A percentile compares a stretch with the other conserved stretches of the same genome.
Evolutionary conservation across 2,797 vertebrate species (phyloP).

Genomic region (Austrolebias charrua): DNA sequence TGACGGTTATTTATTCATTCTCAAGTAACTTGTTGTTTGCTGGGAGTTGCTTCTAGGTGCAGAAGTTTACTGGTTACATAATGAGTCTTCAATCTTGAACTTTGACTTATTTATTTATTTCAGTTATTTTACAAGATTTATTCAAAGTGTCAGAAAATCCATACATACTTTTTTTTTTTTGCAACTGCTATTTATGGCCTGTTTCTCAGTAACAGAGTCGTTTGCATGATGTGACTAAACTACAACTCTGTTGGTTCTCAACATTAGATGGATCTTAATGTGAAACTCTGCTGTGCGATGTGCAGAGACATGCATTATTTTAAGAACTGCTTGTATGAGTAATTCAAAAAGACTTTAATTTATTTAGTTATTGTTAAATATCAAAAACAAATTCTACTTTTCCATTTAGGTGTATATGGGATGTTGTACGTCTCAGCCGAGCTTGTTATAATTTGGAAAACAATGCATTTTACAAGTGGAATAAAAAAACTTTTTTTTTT

Average conservation of each 20-base stretch:
- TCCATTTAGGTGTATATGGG: neutral
- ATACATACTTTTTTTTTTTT: too few species aligned
- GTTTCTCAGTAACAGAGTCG: too few species aligned
- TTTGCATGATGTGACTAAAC: too few species aligned
- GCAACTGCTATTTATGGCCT: too few species aligned
- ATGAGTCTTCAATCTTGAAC: conserved; percentile 7
- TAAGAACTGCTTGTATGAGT: neutral
- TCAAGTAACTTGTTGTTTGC: conserved; percentile 2
- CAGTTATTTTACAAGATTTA: neutral
- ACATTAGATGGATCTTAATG: too few species aligned
- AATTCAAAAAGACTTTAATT: neutral
- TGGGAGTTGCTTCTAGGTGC: neutral
- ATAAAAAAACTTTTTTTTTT: conserved; percentile 25
- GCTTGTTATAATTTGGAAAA: conserved; percentile 21
- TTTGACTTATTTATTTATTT: conserved; percentile 11
- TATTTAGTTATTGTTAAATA: neutral
- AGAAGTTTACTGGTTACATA: neutral
- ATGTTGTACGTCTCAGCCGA: conserved; percentile 9
- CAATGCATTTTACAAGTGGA: conserved; percentile 15
- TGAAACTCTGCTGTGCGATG: too few species aligned
- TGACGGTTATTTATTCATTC: conserved; percentile 17
- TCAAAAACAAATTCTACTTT: neutral
- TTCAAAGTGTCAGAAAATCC: neutral
- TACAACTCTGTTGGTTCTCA: too few species aligned
- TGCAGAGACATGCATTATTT: too few species aligned